Conservation (phyloP, 2,113 vertebrate genomes). For the Lynx canadensis region DNA sequence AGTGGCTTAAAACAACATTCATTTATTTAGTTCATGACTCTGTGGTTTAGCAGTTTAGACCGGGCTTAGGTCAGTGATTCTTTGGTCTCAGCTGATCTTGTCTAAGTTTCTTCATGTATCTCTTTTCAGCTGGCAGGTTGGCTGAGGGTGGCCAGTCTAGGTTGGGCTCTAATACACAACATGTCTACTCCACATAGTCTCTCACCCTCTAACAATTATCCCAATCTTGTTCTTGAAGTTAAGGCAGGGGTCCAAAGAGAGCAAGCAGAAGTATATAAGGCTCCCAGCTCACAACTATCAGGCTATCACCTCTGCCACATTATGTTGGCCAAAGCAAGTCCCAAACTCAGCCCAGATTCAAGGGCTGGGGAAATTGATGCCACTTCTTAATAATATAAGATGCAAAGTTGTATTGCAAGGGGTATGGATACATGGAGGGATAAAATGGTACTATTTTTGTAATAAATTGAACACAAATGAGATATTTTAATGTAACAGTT, state of each 20-base stretch:
- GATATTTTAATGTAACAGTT: background rate
- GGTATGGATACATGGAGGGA: background rate
- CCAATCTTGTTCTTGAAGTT: background rate
- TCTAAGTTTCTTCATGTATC: background rate
- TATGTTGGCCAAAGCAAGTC: background rate
- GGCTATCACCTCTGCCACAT: background rate
- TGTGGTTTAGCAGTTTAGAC: background rate
- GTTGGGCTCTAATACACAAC: background rate
- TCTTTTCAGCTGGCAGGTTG: background rate
- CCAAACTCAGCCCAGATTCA: background rate
- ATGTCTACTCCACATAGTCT: background rate
- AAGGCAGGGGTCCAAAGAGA: background rate
- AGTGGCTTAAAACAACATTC: background rate
- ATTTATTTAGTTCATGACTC: background rate
- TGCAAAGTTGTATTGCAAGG: background rate
- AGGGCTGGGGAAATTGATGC: background rate
- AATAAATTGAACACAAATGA: background rate
- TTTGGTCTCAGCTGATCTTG: background rate
- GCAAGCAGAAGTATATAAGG: background rate
- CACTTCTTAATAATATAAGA: background rate
- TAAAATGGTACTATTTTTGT: background rate
- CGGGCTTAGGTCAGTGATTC: background rate
- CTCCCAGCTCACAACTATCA: background rate
- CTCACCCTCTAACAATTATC: background rate
- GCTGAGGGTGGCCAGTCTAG: background rate